Conservation (phyloP, 2,113 vertebrate species). For the Tympanuchus pallidicinctus region DNA sequence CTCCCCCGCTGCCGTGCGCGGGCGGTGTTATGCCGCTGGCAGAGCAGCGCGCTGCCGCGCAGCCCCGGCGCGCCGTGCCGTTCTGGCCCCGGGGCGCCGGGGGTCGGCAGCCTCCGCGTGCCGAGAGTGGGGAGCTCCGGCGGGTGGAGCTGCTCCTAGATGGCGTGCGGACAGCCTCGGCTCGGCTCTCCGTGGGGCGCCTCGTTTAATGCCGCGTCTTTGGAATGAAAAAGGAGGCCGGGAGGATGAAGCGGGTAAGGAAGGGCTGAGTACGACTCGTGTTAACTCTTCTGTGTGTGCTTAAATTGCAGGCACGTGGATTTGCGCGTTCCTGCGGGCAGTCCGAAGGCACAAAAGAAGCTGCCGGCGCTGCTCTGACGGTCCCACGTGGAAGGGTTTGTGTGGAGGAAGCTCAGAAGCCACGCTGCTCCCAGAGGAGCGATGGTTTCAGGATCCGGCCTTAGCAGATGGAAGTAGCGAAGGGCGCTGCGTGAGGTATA, state of each 20-base stretch:
- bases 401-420: background rate
- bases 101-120: constrained; percentile 67
- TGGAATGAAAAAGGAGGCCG: background rate
- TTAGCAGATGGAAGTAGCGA: background rate
- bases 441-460: background rate
- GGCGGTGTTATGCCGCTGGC: constrained; percentile 79
- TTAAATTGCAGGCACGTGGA: background rate
- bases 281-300: background rate
- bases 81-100: constrained; percentile 46
- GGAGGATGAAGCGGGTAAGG: background rate
- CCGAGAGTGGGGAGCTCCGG: constrained; percentile 79
- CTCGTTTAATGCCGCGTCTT: background rate
- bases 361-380: background rate
- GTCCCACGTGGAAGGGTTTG: background rate
- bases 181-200: background rate
- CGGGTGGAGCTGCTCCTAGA: constrained; percentile 75
- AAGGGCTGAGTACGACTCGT: background rate
- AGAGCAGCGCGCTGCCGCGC: constrained; percentile 51
- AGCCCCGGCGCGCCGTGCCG: constrained; percentile 4
- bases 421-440: background rate
- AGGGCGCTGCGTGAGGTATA: background rate
- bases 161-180: constrained; percentile 57
- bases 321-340: background rate
- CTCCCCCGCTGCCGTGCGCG: constrained; percentile 55
- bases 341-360: background rate